Evolutionary conservation across 2,888 invertebrate genomes (phyloP).

Genomic region (Corythucha ciliata): DNA sequence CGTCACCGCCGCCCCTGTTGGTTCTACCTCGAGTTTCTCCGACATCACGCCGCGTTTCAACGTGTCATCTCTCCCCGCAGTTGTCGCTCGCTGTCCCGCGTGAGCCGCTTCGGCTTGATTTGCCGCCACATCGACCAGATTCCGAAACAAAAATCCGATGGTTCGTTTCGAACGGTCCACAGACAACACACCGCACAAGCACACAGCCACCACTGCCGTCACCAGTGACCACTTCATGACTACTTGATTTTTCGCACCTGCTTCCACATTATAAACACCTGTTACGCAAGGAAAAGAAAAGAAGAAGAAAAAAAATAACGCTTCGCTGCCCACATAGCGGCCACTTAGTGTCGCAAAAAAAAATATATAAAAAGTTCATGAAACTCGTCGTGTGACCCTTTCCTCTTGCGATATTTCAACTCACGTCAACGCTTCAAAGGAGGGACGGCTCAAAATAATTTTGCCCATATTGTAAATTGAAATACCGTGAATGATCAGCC

Average conservation of each 20-base stretch:
- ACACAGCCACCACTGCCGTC: constrained; percentile 1
- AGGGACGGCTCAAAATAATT: no score
- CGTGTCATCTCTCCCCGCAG: no score
- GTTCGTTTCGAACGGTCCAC: constrained; percentile 24
- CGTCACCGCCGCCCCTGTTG: not conserved
- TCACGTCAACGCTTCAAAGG: no score
- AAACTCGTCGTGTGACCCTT: no score
- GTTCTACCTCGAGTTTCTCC: constrained; percentile 6
- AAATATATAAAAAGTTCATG: no score
- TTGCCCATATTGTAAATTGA: no score
- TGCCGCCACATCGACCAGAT: constrained; percentile 28
- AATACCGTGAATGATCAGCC: no score
- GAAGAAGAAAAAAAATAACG: not conserved
- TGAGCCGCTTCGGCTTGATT: constrained; percentile 19
- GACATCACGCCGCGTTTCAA: not conserved
- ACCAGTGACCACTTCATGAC: constrained; percentile 20
- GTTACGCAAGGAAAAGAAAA: no score
- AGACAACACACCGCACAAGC: not conserved
- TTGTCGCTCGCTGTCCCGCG: not conserved
- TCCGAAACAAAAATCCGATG: constrained; percentile 30
- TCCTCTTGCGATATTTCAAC: no score
- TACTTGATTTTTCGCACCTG: no score
- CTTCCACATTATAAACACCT: no score
- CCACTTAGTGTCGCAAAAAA: constrained; percentile 3
- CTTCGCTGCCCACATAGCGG: not conserved